Conservation (phyloP, 2,113 vertebrate genomes). For the Datnioides undecimradiatus region DNA sequence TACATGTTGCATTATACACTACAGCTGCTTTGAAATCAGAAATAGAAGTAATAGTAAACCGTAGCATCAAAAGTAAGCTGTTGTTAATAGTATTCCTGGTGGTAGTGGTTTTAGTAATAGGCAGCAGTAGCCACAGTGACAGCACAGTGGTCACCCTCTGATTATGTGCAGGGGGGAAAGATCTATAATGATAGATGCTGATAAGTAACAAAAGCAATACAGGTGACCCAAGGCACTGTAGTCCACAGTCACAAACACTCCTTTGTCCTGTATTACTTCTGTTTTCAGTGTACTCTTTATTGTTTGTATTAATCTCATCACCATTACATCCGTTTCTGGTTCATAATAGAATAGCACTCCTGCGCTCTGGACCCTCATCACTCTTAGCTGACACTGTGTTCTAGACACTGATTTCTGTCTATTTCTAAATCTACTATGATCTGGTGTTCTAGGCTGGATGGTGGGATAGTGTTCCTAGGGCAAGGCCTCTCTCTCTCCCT, state of each 20-base stretch:
- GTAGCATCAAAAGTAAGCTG: not conserved
- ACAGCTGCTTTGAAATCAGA: not conserved
- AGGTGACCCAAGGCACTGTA: not conserved
- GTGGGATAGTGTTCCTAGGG: constrained; percentile 62
- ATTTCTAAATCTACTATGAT: constrained; percentile 45
- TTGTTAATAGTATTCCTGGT: not conserved
- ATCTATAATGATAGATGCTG: not conserved
- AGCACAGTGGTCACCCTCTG: not conserved
- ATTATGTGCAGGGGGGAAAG: constrained; percentile 11
- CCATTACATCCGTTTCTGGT: not conserved
- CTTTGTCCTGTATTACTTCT: not conserved
- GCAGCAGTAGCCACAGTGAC: not conserved
- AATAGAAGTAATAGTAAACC: not conserved
- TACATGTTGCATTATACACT: not conserved
- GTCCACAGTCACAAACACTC: not conserved
- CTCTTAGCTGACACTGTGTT: constrained; percentile 6
- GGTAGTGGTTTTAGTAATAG: not conserved
- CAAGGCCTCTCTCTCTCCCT: constrained; percentile 59
- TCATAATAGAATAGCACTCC: constrained; percentile 1
- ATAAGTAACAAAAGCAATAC: constrained; percentile 2
- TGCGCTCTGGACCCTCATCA: not conserved
- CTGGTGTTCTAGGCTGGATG: constrained; percentile 34
- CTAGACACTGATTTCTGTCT: constrained; percentile 20
- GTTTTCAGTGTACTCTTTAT: constrained; percentile 6
- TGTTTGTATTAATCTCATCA: constrained; percentile 3